Conservation (phyloP, 2,888 invertebrate genomes). For the Drosophila kuntzei region DNA sequence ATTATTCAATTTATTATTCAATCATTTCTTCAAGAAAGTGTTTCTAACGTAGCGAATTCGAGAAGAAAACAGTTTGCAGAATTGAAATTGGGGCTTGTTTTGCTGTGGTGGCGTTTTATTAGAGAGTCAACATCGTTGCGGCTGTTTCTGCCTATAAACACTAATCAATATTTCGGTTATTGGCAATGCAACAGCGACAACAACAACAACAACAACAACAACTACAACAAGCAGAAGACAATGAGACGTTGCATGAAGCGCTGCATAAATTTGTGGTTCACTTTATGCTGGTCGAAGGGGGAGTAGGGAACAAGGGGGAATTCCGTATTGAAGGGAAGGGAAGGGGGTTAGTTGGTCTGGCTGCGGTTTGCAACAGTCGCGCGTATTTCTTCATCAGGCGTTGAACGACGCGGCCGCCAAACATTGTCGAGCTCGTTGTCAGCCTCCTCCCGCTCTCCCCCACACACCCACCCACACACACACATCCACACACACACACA, state of each 20-base stretch:
- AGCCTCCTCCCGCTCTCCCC: background rate
- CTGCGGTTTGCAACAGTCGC: constrained; percentile 71
- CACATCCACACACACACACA: background rate
- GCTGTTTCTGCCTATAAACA: constrained; percentile 57
- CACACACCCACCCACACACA: constrained; percentile 12
- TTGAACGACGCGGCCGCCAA: constrained; percentile 61
- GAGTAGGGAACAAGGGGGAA: background rate
- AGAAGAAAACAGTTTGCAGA: constrained; percentile 10
- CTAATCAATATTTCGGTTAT: constrained; percentile 82
- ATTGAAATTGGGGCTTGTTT: background rate
- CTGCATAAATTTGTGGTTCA: constrained; percentile 66
- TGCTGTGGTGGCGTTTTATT: constrained; percentile 37
- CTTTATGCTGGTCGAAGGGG: constrained; percentile 10
- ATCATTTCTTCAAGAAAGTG: no score
- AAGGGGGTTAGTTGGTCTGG: constrained; percentile 37
- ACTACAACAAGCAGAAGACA: constrained; percentile 31
- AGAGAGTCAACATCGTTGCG: constrained; percentile 17
- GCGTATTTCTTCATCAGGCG: constrained; percentile 70
- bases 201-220: constrained; percentile 5
- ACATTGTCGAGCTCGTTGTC: constrained; percentile 50
- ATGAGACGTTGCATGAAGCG: constrained; percentile 45
- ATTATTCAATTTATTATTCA: no score
- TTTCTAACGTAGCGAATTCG: no score
- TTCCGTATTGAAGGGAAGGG: no score
- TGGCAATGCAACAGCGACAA: constrained; percentile 64